Conservation (phyloP, 2,797 vertebrate genomes). For the Eidolon dupreanum region DNA sequence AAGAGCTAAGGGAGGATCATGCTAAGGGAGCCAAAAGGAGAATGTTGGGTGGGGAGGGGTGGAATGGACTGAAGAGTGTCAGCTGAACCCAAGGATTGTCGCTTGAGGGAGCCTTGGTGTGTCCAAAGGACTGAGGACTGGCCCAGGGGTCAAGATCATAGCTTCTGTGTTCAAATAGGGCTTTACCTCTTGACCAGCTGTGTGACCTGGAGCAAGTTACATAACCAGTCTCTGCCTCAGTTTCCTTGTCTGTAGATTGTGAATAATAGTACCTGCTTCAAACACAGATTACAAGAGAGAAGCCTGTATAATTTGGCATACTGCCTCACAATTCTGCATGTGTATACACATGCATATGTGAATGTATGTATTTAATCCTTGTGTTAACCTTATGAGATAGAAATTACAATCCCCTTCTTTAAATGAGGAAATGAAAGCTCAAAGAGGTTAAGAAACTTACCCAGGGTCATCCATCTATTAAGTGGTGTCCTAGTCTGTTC, state of each 20-base stretch:
- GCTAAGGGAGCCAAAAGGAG: background rate
- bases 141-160: background rate
- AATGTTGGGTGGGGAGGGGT: background rate
- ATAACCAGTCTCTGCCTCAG: background rate
- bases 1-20: background rate
- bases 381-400: background rate
- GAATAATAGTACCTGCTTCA: background rate
- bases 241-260: background rate
- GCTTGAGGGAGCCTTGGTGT: background rate
- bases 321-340: background rate
- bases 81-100: background rate
- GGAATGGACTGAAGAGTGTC: background rate
- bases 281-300: background rate
- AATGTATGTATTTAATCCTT: background rate
- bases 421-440: background rate
- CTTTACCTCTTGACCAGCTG: background rate
- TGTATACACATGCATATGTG: rapidly evolving
- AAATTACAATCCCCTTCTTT: background rate
- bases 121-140: background rate
- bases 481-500: background rate
- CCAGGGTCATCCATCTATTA: background rate
- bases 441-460: background rate
- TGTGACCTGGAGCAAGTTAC: background rate
- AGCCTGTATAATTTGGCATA: background rate
- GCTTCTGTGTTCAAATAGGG: background rate